Percentiles rank a stretch among this genome's conserved stretches.
phyloP scores from a whole-genome alignment of 2,888 invertebrate species.

The Eumerus sabulonum region DNA sequence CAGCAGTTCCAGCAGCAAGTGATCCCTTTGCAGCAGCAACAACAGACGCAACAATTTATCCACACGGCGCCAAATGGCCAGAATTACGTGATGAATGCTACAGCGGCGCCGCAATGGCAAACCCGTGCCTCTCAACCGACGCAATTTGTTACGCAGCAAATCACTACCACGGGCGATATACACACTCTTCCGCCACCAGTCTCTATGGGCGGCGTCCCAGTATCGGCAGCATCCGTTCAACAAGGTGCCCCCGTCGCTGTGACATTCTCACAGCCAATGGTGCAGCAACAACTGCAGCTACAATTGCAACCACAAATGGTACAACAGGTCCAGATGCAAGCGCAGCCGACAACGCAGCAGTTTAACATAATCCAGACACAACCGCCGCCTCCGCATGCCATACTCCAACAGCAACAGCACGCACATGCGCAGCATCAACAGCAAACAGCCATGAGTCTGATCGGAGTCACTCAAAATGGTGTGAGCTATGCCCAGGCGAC shows the following conservation, averaged over 20 bases:
- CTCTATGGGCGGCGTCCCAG: slow-evolving; percentile 48
- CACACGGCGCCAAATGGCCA: slow-evolving; percentile 61
- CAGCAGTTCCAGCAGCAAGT: slow-evolving; percentile 62
- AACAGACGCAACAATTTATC: slow-evolving; percentile 58
- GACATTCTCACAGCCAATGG: slow-evolving; percentile 59
- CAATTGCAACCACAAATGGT: slow-evolving; percentile 63
- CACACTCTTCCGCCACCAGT: slow-evolving; percentile 54
- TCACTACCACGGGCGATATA: slow-evolving; percentile 43
- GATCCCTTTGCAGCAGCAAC: slow-evolving; percentile 55
- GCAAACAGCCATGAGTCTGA: slow-evolving; percentile 45
- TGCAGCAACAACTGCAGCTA: slow-evolving; percentile 60
- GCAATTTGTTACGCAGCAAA: slow-evolving; percentile 58
- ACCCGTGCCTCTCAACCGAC: slow-evolving; percentile 49
- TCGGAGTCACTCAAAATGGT: slow-evolving; percentile 57
- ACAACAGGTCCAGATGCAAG: slow-evolving; percentile 60
- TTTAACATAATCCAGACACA: slow-evolving; percentile 62
- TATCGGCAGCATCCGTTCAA: slow-evolving; percentile 48
- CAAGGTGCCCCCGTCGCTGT: slow-evolving; percentile 53
- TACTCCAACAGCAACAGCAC: slow-evolving; percentile 47
- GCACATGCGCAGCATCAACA: slow-evolving; percentile 33
- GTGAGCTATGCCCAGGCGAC: slow-evolving; percentile 47
- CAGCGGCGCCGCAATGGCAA: slow-evolving; percentile 58
- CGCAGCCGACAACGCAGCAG: slow-evolving; percentile 51
- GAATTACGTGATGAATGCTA: slow-evolving; percentile 56
- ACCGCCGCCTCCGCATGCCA: slow-evolving; percentile 45